Evolutionary conservation across 2,888 invertebrate species (phyloP), one percentile per base, ranked within the genome.

Genomic region (Caenorhabditis sulstoni): DNA sequence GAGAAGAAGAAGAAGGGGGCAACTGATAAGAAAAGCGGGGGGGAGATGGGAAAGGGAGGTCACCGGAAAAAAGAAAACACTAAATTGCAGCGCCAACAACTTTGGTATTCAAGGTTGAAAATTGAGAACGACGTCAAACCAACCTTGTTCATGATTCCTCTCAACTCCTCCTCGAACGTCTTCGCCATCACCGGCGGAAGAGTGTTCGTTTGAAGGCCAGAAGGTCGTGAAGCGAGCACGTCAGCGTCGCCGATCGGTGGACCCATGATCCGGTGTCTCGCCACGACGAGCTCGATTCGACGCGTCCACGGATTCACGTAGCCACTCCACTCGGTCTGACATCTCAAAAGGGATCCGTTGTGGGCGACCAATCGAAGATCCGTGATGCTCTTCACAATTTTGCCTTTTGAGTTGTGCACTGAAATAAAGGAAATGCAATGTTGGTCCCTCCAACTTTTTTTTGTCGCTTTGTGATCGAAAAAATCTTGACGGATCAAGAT

Each of bases 261-360:
- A 3, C 77, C 80, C 22, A 81, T 71, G 49, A 85, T 83, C n/a
- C 80, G 61, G 65, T 88, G 88, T 90, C 95, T 94, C 37, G 95
- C 96, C 85, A 94, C 94, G 62, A 97, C 94, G 91, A 96, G 95
- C 90, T 97, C 96, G 64, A 97, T 91, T 91, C 94, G 94, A 89
- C 93, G 93, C 0, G 95, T 94, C 96, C 96, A 97, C 0, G 96
- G 96, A 92, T 97, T 96, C 53, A 96, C 93, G 90, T 96, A 96
- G 80, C 85, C 88, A 8, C 85, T 82, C 96, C 96, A 97, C 90
- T 96, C 95, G 0, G 96, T 95, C 91, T 95, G 95, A 49, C 96
- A 92, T 79, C 94, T 93, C n/a, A 95, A 93, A 18, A 87, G 65
- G 22, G 86, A 76, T 5, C 89, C 89, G 62, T 87, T 86, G 80